A percentile compares a stretch with the other conserved stretches of the same genome.
Conservation (phyloP, 2,888 invertebrate genomes). For the Venustoraphidia nigricollis region DNA sequence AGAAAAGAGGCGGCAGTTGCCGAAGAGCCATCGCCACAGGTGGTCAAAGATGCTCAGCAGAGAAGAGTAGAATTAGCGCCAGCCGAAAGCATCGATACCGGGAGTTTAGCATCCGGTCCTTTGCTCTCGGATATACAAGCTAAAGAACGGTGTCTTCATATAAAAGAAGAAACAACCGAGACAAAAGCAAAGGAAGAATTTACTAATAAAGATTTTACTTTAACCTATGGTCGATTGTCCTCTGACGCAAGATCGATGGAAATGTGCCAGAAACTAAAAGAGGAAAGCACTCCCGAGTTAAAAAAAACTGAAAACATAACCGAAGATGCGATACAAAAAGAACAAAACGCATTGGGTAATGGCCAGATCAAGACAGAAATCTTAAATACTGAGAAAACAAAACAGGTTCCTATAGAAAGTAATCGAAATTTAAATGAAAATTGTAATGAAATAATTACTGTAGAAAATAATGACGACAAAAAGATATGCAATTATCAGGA, state of each 20-base stretch:
- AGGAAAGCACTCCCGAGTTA: background rate
- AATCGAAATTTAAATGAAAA: background rate
- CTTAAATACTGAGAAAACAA: conserved; percentile 12
- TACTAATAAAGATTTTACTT: too few relatives aligned
- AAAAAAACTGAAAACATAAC: conserved; percentile 2
- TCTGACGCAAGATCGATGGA: too few relatives aligned
- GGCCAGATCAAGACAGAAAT: conserved; percentile 18
- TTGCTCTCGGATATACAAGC: conserved; percentile 31
- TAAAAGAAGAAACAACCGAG: conserved; percentile 12
- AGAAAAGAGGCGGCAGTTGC: conserved; percentile 19
- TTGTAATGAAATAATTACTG: conserved; percentile 10
- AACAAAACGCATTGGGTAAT: conserved; percentile 32
- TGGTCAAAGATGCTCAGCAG: conserved; percentile 6
- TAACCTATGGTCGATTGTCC: too few relatives aligned
- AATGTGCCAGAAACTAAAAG: too few relatives aligned
- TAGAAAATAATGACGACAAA: conserved; percentile 28
- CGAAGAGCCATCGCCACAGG: conserved; percentile 30
- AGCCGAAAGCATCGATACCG: conserved; percentile 5
- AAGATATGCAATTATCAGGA: conserved; percentile 25
- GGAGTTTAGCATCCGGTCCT: conserved; percentile 6
- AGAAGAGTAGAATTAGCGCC: conserved; percentile 5
- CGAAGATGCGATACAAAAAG: conserved; percentile 23
- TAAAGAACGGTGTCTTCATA: conserved; percentile 27
- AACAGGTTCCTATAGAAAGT: conserved; percentile 11
- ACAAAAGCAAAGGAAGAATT: conserved; percentile 14